A percentile compares a stretch with the other conserved stretches of the same genome.
Conservation (phyloP, 2,113 vertebrate genomes). For the Gadus chalcogrammus region DNA sequence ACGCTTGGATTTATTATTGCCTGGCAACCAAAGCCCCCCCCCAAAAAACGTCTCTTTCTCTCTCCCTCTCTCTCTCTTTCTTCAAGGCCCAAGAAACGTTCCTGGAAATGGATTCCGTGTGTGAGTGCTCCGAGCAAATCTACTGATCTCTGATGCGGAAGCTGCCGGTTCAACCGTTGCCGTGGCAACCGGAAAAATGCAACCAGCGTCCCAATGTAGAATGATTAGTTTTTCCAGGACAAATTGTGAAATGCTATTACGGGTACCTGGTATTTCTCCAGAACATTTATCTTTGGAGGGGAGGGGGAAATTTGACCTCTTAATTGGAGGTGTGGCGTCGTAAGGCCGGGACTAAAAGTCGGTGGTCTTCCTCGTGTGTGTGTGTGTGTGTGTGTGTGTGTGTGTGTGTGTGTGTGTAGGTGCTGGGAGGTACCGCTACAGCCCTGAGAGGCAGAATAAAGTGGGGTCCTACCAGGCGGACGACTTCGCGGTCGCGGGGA, state of each 20-base stretch:
- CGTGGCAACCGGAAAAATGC: slow-evolving; percentile 30
- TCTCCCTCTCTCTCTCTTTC: slow-evolving; percentile 15
- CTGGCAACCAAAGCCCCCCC: not conserved
- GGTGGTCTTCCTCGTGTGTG: no score
- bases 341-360: no score
- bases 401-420: slow-evolving; percentile 48
- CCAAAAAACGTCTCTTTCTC: not conserved
- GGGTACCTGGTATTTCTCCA: no score
- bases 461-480: slow-evolving; percentile 70
- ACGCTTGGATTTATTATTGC: not conserved
- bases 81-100: slow-evolving; percentile 87
- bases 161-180: slow-evolving; percentile 21
- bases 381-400: slow-evolving; percentile 17
- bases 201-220: not conserved
- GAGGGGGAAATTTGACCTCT: no score
- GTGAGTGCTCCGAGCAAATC: slow-evolving; percentile 75
- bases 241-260: slow-evolving; percentile 6
- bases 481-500: slow-evolving; percentile 52
- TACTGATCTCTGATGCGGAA: not conserved
- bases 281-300: no score
- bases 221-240: slow-evolving; percentile 15
- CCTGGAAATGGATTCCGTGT: slow-evolving; percentile 85
- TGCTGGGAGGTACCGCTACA: slow-evolving; percentile 79
- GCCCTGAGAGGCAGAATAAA: slow-evolving; percentile 86
- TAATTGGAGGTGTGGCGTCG: no score